Base-by-base conservation (phyloP, 2,113 vertebrate species). In the Antechinus flavipes region DNA sequence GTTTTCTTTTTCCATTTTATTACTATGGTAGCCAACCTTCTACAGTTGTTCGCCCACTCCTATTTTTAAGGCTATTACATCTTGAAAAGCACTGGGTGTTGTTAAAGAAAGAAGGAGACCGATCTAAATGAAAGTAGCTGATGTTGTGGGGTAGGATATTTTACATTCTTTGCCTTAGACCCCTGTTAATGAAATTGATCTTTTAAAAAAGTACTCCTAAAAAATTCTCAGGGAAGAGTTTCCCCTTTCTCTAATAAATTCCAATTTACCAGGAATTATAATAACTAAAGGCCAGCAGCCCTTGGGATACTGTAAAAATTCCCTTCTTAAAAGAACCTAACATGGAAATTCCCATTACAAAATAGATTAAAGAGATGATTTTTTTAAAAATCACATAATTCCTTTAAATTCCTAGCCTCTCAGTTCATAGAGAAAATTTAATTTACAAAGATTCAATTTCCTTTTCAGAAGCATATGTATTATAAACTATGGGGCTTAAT, bases 321-420 rank as follows among this genome's bases (percentile, higher is more conserved):
- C 14, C 46, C 89, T 10, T 95, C 94, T 97, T 96, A 94, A 96
- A 24, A 61, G 93, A 94, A 93, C 61, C 25, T 96, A 58, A 90
- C 10, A 91, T 30, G 47, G 91, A 91, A 46, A 25, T 93, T 93
- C 12, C 46, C 61, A 94, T 16, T 92, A 27, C 27, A 91, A 12
- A 96, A 92, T 93, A 55, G 50, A 5, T 91, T 54, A 93, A 30
- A 89, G 5, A 54, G 5, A 47, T 61, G 35, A 55, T 95, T 92
- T 23, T 23, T 84, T 55, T 42, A 22, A 84, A 46, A 0, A 46
- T 24, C 89, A 27, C 26, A 89, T 68, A 61, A 50, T 52, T 91
- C 58, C 47, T 96, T 93, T 91, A 93, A 26, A 54, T 92, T 54
- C 93, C 19, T 90, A 49, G 26, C 89, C 93, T 92, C 30, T 47